Percentiles rank a stretch among this genome's conserved stretches.
phyloP scores from a whole-genome alignment of 2,888 invertebrate species.

The Mythimna impura region DNA sequence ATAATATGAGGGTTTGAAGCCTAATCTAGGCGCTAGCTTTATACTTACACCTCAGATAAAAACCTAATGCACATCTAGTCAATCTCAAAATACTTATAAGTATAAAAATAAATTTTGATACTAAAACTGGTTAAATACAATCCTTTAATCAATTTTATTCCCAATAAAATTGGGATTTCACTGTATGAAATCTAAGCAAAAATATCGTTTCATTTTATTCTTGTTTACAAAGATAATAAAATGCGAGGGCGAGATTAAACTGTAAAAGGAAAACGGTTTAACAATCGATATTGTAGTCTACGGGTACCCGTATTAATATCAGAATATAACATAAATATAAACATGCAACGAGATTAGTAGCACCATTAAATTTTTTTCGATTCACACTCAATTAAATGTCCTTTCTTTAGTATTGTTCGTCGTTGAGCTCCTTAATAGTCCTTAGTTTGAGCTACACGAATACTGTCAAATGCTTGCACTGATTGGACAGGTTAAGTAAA shows the following conservation, averaged over 20 bases:
- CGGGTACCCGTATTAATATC: constrained; percentile 17
- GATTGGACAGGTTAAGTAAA: no score
- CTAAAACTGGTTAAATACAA: constrained; percentile 7
- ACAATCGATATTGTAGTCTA: constrained; percentile 25
- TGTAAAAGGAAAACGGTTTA: constrained; percentile 28
- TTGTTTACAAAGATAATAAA: constrained; percentile 34
- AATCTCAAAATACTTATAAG: background rate
- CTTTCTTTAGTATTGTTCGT: no score
- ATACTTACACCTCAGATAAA: no score
- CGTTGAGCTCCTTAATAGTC: no score
- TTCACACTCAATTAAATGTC: no score
- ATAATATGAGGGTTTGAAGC: background rate
- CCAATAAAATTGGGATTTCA: constrained; percentile 20
- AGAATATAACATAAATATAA: background rate
- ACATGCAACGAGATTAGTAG: background rate
- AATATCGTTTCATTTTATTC: constrained; percentile 36
- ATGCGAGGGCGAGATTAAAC: constrained; percentile 30
- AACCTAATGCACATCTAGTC: background rate
- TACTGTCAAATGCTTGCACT: no score
- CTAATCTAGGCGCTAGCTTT: background rate
- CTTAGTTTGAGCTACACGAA: no score
- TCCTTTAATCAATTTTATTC: constrained; percentile 17
- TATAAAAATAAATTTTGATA: constrained; percentile 1
- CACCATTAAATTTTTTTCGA: no score
- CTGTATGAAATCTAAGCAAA: constrained; percentile 9